Base-by-base conservation (phyloP, 2,888 invertebrate species). In the Cosmopolites sordidus region DNA sequence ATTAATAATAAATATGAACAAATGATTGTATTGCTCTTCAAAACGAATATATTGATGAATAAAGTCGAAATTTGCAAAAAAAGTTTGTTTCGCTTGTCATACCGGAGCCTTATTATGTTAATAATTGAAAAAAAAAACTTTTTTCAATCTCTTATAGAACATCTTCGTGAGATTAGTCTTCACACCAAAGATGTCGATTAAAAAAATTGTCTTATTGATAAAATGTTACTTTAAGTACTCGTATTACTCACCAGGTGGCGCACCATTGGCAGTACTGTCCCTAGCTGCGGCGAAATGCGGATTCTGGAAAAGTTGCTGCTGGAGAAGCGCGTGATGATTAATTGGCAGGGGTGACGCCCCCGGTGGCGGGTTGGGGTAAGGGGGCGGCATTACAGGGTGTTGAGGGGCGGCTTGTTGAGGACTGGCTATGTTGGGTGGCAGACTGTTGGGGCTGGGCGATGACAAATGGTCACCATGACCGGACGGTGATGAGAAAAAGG, bases 231-330 rank as follows among this genome's bases (percentile, higher is more conserved):
- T 22, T 5, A 22, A 22, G 4, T 22, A 22, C 4, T 8, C 3
- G 8, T 8, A 33, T 4, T 42, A 54, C 57, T 57, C 40, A 57
- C 57, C 57, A 48, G 51, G 41, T 29, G 45, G 43, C 16, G 53
- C 44, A 50, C 52, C 49, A 45, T 48, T 48, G 40, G 49, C 47
- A 43, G 41, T 44, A 43, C 40, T 57, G 42, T 54, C 57, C 16
- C 58, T 46, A 11, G 51, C 52, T 4, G 58, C 58, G 48, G 70
- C 69, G 59, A 75, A 75, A 58, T 78, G 76, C 17, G 72, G 71
- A 61, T 74, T 73, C 67, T 81, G 81, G 64, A 81, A 79, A 61
- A 83, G 79, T 61, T 81, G 82, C 57, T 82, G 81, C 58, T 77
- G 76, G 52, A 75, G 70, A 60, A 74, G 65, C 22, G 38, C 45